Percentiles rank a stretch among this genome's conserved stretches.
Conservation (phyloP, 2,113 vertebrate genomes). For the Leucosticte australis region DNA sequence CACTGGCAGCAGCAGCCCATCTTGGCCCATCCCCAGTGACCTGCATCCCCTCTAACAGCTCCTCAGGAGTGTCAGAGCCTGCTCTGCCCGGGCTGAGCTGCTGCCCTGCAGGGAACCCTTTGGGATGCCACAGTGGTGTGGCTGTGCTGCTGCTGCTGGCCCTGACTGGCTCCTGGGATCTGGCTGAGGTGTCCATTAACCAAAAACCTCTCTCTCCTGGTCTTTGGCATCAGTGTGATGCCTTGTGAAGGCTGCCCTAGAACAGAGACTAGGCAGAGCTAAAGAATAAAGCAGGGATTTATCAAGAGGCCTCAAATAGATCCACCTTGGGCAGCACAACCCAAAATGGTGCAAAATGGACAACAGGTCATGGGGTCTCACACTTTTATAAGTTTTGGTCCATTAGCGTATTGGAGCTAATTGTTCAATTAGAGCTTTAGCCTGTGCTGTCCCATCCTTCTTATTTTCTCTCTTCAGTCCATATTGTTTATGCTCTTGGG, state of each 20-base stretch:
- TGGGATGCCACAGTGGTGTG: fast-evolving
- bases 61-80: background rate
- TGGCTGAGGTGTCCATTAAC: background rate
- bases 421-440: background rate
- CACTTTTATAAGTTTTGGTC: background rate
- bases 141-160: fast-evolving
- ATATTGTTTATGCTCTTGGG: background rate
- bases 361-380: background rate
- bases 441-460: background rate
- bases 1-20: fast-evolving
- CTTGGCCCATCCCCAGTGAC: fast-evolving
- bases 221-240: background rate
- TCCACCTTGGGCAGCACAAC: background rate
- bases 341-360: background rate
- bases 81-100: background rate
- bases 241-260: background rate
- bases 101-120: fast-evolving
- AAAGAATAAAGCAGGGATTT: background rate
- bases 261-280: background rate
- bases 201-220: background rate
- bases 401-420: background rate
- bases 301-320: background rate
- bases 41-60: background rate
- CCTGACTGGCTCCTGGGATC: too few relatives aligned
- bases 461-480: background rate